Conservation (phyloP, 2,888 invertebrate genomes). For the Drosophila basisetae region DNA sequence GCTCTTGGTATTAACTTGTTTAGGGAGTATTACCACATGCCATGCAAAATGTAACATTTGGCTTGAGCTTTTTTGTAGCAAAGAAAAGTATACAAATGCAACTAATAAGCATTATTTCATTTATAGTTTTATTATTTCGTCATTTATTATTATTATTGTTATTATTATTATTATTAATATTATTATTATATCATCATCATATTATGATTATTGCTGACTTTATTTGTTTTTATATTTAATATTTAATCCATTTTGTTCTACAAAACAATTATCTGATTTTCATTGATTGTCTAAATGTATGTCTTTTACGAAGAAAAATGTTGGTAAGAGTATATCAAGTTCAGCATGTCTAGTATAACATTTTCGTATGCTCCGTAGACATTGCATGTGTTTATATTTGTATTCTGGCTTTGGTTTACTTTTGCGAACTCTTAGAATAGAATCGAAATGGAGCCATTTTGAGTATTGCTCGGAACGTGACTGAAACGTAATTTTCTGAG, state of each 20-base stretch:
- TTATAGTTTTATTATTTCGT: neutral
- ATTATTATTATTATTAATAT: neutral
- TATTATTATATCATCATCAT: neutral
- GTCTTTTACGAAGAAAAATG: neutral
- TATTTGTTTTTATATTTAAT: neutral
- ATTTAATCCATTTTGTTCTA: neutral
- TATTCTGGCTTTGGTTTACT: conserved; percentile 40
- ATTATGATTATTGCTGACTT: neutral
- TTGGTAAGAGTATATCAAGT: conserved; percentile 15
- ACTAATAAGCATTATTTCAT: neutral
- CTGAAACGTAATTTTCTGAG: conserved; percentile 73
- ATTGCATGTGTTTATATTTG: conserved; percentile 67
- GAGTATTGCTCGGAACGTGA: conserved; percentile 68
- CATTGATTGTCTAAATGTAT: neutral
- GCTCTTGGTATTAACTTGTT: neutral
- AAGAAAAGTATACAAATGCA: neutral
- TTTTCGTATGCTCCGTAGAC: neutral
- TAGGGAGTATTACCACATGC: neutral
- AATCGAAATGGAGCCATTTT: conserved; percentile 73
- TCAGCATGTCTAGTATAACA: neutral
- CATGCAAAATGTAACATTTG: neutral
- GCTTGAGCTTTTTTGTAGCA: neutral
- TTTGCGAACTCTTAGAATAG: conserved; percentile 8
- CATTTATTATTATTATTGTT: neutral
- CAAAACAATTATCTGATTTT: neutral